A percentile compares a stretch with the other conserved stretches of the same genome.
phyloP scores from a whole-genome alignment of 2,113 vertebrate species.

The Psammodynastes pulverulentus region DNA sequence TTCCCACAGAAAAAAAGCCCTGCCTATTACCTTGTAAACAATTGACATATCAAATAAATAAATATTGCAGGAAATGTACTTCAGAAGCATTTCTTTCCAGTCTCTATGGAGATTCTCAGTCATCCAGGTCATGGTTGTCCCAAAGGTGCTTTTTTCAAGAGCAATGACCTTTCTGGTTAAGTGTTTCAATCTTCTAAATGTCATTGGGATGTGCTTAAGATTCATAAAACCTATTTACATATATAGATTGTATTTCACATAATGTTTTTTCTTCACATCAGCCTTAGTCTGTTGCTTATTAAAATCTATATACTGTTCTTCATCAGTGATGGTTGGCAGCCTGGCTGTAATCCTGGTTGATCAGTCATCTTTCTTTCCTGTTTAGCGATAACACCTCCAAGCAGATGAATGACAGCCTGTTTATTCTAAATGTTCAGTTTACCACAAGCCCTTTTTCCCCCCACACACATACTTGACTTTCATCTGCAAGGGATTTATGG shows the following conservation, averaged over 20 bases:
- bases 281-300: background rate
- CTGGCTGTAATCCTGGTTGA: constrained; percentile 8
- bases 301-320: constrained; percentile 7
- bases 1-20: no score
- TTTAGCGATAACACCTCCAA: constrained; percentile 19
- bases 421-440: constrained; percentile 26
- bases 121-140: no score
- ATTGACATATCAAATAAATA: no score
- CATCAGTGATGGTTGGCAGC: background rate
- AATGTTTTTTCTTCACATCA: background rate
- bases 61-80: background rate
- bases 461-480: constrained; percentile 48
- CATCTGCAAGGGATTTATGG: constrained; percentile 56
- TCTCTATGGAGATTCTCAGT: no score
- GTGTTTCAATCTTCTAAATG: no score
- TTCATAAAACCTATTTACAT: background rate
- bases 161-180: no score
- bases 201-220: background rate
- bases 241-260: background rate
- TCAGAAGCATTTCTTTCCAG: background rate
- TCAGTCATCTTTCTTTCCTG: constrained; percentile 29
- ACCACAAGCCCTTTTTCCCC: constrained; percentile 39
- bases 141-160: no score
- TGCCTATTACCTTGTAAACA: no score
- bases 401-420: constrained; percentile 16